phyloP scores from a whole-genome alignment of 2,797 vertebrate species.

The Acrossocheilus fasciatus region DNA sequence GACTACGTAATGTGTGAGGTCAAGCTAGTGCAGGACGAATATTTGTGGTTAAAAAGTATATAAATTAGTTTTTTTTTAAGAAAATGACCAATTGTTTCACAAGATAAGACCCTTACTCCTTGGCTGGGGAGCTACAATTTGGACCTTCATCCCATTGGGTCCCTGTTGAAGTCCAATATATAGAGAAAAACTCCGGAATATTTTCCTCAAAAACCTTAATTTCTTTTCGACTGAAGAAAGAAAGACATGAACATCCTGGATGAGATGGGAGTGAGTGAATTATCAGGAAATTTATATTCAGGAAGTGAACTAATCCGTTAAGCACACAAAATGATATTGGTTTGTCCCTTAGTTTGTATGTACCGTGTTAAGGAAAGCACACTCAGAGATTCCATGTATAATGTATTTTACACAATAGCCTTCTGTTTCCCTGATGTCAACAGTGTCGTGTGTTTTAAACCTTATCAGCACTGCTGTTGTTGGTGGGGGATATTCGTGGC shows the following conservation, averaged over 20 bases:
- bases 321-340: neutral
- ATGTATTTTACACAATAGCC: neutral
- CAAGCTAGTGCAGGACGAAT: too few relatives aligned
- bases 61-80: too few relatives aligned
- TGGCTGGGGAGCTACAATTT: neutral
- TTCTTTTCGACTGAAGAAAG: neutral
- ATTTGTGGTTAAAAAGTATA: too few relatives aligned
- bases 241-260: neutral
- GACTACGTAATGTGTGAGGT: too few relatives aligned
- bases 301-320: neutral
- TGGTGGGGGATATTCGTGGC: neutral
- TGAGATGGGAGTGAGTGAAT: neutral
- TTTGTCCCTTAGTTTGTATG: neutral
- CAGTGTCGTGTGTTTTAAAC: constrained; percentile 3
- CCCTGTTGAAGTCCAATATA: neutral
- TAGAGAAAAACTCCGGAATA: too few relatives aligned
- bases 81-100: too few relatives aligned
- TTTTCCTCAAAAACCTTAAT: too few relatives aligned
- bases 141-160: too few relatives aligned
- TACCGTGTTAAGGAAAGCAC: neutral
- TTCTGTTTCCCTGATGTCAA: constrained; percentile 1
- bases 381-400: neutral
- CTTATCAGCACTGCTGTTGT: neutral
- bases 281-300: neutral
- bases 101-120: too few relatives aligned